phyloP scores from a whole-genome alignment of 53 echinoderm and acorn worm species.

The Crossaster papposus region DNA sequence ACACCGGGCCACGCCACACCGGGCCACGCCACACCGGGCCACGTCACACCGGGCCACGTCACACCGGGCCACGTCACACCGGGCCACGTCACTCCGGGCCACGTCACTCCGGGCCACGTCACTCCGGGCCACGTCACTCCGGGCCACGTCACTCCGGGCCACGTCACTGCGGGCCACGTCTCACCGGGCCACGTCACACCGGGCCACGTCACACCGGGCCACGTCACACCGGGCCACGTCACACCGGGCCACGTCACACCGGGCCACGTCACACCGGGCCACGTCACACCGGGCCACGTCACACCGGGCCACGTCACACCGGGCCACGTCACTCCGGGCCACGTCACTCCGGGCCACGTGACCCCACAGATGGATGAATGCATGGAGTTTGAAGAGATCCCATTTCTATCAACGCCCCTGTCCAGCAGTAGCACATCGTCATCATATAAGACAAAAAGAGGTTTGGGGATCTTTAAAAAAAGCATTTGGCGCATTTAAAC shows the following conservation, averaged over 20 bases:
- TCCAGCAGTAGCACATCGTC: slow-evolving; percentile 17
- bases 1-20: slow-evolving; percentile 39
- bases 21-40: slow-evolving; percentile 32
- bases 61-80: slow-evolving; percentile 40
- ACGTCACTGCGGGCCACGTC: neutral
- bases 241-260: slow-evolving; percentile 40
- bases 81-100: slow-evolving; percentile 45
- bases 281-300: slow-evolving; percentile 47
- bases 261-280: slow-evolving; percentile 36
- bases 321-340: slow-evolving; percentile 32
- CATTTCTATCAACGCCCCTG: neutral
- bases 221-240: slow-evolving; percentile 34
- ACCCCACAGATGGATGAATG: slow-evolving; percentile 54
- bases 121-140: slow-evolving; percentile 34
- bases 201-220: slow-evolving; percentile 32
- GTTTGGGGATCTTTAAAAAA: slow-evolving; percentile 64
- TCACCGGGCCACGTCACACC: slow-evolving; percentile 31
- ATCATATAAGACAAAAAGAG: slow-evolving; percentile 71
- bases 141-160: slow-evolving; percentile 40
- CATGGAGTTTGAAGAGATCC: slow-evolving; percentile 72
- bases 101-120: slow-evolving; percentile 40
- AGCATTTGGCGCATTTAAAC: slow-evolving; percentile 9
- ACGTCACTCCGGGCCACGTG: slow-evolving; percentile 30
- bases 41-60: slow-evolving; percentile 34
- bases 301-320: slow-evolving; percentile 40